Evolutionary conservation across 2,888 invertebrate species (phyloP).

Genomic region (Seladonia tumulorum): DNA sequence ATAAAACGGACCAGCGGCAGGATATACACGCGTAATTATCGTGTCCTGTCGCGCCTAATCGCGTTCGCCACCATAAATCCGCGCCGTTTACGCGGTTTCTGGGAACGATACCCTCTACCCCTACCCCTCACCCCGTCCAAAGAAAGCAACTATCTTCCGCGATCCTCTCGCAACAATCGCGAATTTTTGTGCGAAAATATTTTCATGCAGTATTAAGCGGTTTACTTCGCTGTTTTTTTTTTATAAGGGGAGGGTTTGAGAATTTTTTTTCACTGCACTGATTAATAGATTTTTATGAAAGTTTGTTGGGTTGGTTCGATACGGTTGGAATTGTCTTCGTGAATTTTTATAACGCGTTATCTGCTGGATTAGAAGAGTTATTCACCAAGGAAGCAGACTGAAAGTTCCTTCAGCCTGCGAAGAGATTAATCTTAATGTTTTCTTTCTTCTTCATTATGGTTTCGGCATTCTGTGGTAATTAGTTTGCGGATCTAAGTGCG

Average conservation of each 20-base stretch:
- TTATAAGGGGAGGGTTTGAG: background rate
- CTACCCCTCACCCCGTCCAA: background rate
- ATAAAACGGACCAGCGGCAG: conserved; percentile 23
- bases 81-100: background rate
- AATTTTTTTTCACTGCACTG: background rate
- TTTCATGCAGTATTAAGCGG: background rate
- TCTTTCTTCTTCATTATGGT: background rate
- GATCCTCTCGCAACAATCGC: background rate
- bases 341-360: background rate
- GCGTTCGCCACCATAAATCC: background rate
- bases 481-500: background rate
- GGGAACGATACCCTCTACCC: background rate
- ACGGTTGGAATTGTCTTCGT: background rate
- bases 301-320: background rate
- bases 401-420: background rate
- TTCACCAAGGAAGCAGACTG: background rate
- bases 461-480: background rate
- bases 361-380: background rate
- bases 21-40: conserved; percentile 44
- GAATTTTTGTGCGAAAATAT: background rate
- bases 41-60: conserved; percentile 12
- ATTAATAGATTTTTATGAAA: background rate
- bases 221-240: background rate
- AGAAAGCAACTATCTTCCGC: background rate
- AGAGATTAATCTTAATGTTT: background rate